Conservation (phyloP, 2,113 vertebrate genomes). For the Calypte anna region DNA sequence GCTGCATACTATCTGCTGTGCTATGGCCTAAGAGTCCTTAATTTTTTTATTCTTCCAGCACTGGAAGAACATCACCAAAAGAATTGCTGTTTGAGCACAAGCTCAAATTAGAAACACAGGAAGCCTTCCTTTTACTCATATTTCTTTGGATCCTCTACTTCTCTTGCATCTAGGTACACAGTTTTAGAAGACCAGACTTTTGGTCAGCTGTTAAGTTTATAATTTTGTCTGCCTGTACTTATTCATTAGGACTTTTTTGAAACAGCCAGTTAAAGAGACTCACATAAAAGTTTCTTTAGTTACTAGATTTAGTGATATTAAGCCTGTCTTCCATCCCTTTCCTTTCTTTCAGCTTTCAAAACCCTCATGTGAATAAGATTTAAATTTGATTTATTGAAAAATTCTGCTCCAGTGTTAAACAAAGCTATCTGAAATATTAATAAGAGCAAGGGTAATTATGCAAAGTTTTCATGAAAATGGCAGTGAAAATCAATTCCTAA, state of each 20-base stretch:
- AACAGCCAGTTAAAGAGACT: not conserved
- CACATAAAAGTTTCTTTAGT: not conserved
- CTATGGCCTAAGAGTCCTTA: not conserved
- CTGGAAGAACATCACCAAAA: not conserved
- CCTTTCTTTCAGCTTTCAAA: not conserved
- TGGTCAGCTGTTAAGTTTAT: not conserved
- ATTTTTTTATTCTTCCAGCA: not conserved
- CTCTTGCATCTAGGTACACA: not conserved
- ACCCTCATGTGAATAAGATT: not conserved
- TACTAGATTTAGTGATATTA: not conserved
- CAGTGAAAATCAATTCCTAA: slow-evolving; percentile 1
- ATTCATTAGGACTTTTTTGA: not conserved
- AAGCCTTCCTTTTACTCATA: not conserved
- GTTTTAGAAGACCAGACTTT: not conserved
- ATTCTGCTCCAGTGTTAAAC: not conserved
- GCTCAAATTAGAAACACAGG: not conserved
- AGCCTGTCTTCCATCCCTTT: not conserved
- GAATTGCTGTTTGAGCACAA: not conserved
- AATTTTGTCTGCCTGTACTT: not conserved
- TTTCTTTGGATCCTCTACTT: not conserved
- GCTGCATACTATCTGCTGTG: not conserved
- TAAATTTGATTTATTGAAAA: slow-evolving; percentile 20
- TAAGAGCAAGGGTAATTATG: not conserved
- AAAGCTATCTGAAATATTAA: not conserved
- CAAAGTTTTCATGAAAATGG: not conserved